Evolutionary conservation across 1,140 invertebrate genomes (phyloP).

Genomic region (Littorina saxatilis): DNA sequence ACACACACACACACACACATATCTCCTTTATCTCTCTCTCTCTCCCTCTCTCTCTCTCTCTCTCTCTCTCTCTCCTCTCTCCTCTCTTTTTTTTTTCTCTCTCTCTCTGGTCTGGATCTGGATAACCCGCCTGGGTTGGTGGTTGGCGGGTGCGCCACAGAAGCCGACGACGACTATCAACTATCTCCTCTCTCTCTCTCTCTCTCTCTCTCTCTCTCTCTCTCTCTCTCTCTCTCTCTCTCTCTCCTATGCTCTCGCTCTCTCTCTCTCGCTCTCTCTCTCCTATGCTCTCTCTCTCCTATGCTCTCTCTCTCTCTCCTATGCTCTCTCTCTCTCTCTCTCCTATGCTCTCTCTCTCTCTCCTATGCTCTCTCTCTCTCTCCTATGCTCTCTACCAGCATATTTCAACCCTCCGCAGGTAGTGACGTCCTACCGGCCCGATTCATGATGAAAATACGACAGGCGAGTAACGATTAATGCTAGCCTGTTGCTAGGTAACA

Average conservation of each 20-base stretch:
- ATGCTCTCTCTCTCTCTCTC: neutral
- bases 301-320: neutral
- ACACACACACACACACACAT: conserved; percentile 12
- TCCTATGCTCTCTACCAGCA: neutral
- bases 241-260: neutral
- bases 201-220: neutral
- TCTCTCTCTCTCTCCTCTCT: too few relatives aligned
- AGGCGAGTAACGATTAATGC: neutral
- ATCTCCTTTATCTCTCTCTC: too few relatives aligned
- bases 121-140: too few relatives aligned
- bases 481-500: neutral
- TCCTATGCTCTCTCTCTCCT: neutral
- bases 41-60: too few relatives aligned
- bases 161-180: too few relatives aligned
- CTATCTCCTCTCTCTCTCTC: too few relatives aligned
- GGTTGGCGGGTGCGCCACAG: too few relatives aligned
- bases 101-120: too few relatives aligned
- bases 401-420: too few relatives aligned
- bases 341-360: neutral
- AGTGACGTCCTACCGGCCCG: too few relatives aligned
- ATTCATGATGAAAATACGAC: neutral
- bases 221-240: conserved; percentile 2
- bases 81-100: too few relatives aligned
- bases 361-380: neutral
- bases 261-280: too few relatives aligned